Base-by-base conservation (phyloP, 1,140 invertebrate genomes). In the Apis cerana region DNA sequence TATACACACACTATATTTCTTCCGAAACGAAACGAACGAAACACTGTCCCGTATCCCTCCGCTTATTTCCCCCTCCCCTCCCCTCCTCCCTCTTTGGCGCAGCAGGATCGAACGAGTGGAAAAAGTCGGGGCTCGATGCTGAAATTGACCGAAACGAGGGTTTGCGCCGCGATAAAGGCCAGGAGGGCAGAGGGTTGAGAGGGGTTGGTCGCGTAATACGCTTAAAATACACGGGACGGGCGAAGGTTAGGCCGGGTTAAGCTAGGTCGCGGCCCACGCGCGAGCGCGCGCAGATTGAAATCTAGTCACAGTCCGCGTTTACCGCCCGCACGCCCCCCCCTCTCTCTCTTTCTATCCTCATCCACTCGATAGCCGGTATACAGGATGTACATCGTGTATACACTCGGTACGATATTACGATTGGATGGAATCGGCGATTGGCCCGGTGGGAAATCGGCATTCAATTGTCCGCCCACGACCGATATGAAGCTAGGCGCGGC, bases 371-470 rank as follows among this genome's bases (percentile, higher is more conserved):
- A 33, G 70, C 65, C 79, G 54, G 52, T 74, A 67, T 79, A 87
- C 86, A 87, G 82, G 82, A 84, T 88, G 74, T 87, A 88, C 82
- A 71, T 48, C 71, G 82, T 88, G 85, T 87, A 87, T 87, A 89
- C 84, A 86, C 85, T 88, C 75, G 79, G 83, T 80, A 84, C 85
- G 85, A 89, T 90, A 92, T 91, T 92, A 90, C 90, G 83, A 91
- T 89, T 90, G 85, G 91, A 91, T 89, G 77, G 84, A 89, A 91
- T 91, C 88, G 88, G 23, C 91, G 90, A 93, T 92, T 91, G 91
- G 88, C 79, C 91, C 86, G 74, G 76, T 87, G 91, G 89, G 89
- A 91, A 91, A 92, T 91, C 89, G 90, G 81, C 86, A 92, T 92
- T 92, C 91, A 91, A 92, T 92, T 90, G 91, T 91, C 83, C 89